Conservation (phyloP, 1,140 invertebrate species). For the Drosophila sechellia region DNA sequence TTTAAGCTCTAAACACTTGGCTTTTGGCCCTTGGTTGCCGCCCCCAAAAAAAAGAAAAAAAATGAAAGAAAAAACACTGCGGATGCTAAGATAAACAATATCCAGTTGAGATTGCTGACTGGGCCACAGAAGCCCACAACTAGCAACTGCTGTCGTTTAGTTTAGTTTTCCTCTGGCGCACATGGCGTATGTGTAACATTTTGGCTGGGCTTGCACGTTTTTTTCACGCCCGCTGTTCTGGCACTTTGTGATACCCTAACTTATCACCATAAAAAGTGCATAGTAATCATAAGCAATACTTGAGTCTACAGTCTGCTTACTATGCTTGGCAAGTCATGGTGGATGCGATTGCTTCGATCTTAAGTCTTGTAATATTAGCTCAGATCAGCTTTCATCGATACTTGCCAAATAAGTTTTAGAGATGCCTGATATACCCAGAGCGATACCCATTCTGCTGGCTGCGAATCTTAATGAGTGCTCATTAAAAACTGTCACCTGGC, state of each 20-base stretch:
- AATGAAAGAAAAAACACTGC: neutral
- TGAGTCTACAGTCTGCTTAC: too few species aligned
- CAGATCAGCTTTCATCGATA: too few species aligned
- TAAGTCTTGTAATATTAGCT: too few species aligned
- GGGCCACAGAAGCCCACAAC: constrained; percentile 29
- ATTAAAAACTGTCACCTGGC: constrained; percentile 43
- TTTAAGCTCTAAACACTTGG: neutral
- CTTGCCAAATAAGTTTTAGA: too few species aligned
- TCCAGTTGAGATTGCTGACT: constrained; percentile 48
- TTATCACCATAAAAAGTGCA: neutral
- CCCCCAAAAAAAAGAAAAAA: constrained; percentile 4
- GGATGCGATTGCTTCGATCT: too few species aligned
- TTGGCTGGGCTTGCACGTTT: constrained; percentile 43
- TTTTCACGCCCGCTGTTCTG: neutral
- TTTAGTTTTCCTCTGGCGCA: constrained; percentile 30
- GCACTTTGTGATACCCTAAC: neutral
- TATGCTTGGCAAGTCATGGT: too few species aligned
- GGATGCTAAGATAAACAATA: constrained; percentile 50
- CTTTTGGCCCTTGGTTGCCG: too few species aligned
- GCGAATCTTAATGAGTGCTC: constrained; percentile 44
- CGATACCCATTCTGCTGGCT: neutral
- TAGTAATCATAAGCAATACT: too few species aligned
- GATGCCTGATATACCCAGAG: neutral
- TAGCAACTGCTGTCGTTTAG: constrained; percentile 11
- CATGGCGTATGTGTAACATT: constrained; percentile 70